Base-by-base conservation (phyloP, 2,888 invertebrate genomes). In the Eurois occulta region DNA sequence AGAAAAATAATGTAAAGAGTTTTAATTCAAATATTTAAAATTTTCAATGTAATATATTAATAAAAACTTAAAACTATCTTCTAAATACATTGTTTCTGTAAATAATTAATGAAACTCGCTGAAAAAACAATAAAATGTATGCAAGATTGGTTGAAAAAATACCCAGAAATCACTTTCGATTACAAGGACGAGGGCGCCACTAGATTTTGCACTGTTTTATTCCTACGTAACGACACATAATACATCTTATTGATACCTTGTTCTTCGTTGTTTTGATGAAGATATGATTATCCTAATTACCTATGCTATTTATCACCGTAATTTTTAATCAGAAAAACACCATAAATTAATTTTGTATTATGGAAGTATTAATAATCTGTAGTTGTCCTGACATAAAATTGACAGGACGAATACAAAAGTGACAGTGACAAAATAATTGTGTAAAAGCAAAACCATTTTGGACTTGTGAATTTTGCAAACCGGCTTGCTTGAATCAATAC, bases 131-230 rank as follows among this genome's bases (percentile, higher is more conserved):
- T 10, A 48, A 41, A 21, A 65, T 52, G 7, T 16, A 16, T 43
- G 24, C 16, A 55, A 46, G 46, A 71, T 83, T 83, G 78, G 71
- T 81, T 78, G 71, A 64, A 67, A 58, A 70, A 38, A 78, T 71
- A 48, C 35, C 21, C 55, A 55, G 78, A 62, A 76, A 62, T 48
- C 28, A 18, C 38, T 67, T 41, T 38, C 70, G 46, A 16, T 71
- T 43, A 35, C 24, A 24, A 67, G 28, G 62, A 64, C 41, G 67
- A 81, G 78, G 80, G 80, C 84, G 84, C 84, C 71, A 81, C 80
- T 78, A 58, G 16, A 78, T 32, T 28, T 83, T 83, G 28, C 8
- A 38, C 0, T 38, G 7, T 41, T 41, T 52, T 46, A 24, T 10
- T 28, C 48, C 21, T 62, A 52, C 3, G 0, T 32, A 41, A 18